Conservation (phyloP, 2,888 invertebrate genomes). For the Yponomeuta malinellus region DNA sequence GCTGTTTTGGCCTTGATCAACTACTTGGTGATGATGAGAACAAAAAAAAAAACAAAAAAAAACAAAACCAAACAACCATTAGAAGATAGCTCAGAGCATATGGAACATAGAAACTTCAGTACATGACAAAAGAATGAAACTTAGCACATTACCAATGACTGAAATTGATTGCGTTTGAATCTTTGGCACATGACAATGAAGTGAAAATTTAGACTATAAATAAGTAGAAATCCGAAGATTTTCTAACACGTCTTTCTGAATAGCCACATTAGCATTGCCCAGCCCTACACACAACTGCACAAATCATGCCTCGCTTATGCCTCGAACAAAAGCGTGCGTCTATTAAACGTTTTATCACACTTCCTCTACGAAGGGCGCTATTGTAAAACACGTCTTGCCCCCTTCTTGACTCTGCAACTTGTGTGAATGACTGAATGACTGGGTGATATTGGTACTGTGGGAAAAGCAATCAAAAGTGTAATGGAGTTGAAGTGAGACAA, state of each 20-base stretch:
- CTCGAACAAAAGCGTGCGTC: conserved; percentile 18
- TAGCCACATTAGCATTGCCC: neutral
- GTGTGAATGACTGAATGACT: neutral
- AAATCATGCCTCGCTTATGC: conserved; percentile 15
- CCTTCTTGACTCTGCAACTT: conserved; percentile 5
- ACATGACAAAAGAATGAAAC: too few relatives aligned
- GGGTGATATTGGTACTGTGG: neutral
- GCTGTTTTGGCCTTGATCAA: too few relatives aligned
- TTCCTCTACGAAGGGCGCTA: conserved; percentile 33
- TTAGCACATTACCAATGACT: too few relatives aligned
- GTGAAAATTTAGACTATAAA: too few relatives aligned
- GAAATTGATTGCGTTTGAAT: too few relatives aligned
- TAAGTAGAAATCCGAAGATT: too few relatives aligned
- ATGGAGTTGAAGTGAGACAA: neutral
- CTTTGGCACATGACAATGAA: too few relatives aligned
- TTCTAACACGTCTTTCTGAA: neutral
- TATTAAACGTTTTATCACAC: conserved; percentile 43
- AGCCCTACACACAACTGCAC: conserved; percentile 8
- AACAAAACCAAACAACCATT: too few relatives aligned
- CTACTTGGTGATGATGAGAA: too few relatives aligned
- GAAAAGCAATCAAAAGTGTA: neutral
- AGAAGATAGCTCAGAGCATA: too few relatives aligned
- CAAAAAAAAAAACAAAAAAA: too few relatives aligned
- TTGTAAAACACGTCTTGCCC: conserved; percentile 5
- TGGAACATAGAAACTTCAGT: too few relatives aligned